A percentile compares a stretch with the other conserved stretches of the same genome.
These are phyloP conservation scores for Zenarchopterus dispar DNA, from an alignment of 2,797 vertebrate genomes.

Conservation along the genomic window DNA sequence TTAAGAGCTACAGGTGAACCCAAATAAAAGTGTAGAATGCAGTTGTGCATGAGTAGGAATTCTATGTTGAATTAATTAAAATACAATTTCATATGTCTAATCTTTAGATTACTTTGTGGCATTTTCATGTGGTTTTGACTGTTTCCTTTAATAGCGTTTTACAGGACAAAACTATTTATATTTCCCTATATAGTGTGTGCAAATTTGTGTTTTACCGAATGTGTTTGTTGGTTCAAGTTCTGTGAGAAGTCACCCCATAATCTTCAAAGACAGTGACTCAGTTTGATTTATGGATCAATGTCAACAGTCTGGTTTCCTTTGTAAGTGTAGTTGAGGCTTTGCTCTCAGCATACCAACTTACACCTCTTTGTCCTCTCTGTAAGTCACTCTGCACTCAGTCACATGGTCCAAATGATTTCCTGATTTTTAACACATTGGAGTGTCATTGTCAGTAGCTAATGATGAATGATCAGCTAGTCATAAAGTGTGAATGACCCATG, in stretches of 20 bases:
- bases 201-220: constrained; percentile 5
- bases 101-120: not conserved
- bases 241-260: constrained; percentile 60
- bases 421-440: constrained; percentile 30
- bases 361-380: constrained; percentile 58
- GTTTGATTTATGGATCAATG: constrained; percentile 75
- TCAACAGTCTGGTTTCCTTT: constrained; percentile 63
- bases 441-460: constrained; percentile 40
- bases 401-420: constrained; percentile 40
- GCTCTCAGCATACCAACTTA: constrained; percentile 74
- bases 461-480: constrained; percentile 62
- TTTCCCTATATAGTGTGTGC: not conserved
- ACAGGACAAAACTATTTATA: not conserved
- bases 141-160: not conserved
- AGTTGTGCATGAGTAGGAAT: too few relatives aligned
- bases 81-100: too few relatives aligned
- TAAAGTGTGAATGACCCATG: constrained; percentile 66
- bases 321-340: constrained; percentile 46
- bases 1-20: too few relatives aligned
- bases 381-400: constrained; percentile 54
- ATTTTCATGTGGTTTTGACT: not conserved
- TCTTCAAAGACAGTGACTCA: constrained; percentile 49
- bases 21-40: too few relatives aligned
- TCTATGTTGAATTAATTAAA: too few relatives aligned
- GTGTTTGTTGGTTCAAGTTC: constrained; percentile 38